These are phyloP conservation scores for Folsomia candida DNA, from an alignment of 2,888 invertebrate genomes.

Conservation along the genomic window DNA sequence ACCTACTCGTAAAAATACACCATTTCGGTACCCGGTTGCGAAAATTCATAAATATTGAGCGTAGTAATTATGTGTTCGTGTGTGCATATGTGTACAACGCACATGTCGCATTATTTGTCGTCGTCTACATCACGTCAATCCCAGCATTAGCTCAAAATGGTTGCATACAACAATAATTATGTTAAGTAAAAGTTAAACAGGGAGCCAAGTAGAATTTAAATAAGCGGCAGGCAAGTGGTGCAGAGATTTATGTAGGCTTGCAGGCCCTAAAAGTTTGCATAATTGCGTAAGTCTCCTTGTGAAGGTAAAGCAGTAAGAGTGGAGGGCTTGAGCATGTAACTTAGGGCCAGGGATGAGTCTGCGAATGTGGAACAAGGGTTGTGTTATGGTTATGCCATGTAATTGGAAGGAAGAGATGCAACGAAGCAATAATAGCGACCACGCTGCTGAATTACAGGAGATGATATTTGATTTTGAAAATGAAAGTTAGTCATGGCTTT, in stretches of 20 bases:
- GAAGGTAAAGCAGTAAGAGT: neutral
- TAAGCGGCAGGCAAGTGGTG: constrained; percentile 1
- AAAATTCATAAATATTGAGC: neutral
- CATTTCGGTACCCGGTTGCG: neutral
- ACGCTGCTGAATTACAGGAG: neutral
- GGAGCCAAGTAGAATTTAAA: neutral
- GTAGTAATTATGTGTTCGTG: neutral
- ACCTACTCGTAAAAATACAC: too few species aligned
- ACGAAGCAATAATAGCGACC: neutral
- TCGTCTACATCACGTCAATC: too few species aligned
- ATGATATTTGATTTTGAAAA: constrained; percentile 40
- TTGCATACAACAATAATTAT: too few species aligned
- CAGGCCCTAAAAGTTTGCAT: constrained; percentile 15
- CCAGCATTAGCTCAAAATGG: too few species aligned
- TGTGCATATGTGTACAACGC: too few species aligned
- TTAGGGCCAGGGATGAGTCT: neutral
- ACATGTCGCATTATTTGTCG: too few species aligned
- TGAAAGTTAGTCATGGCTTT: constrained; percentile 40
- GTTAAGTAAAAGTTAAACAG: neutral
- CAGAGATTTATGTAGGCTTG: neutral
- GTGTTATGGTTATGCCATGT: neutral
- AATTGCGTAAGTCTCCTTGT: constrained; percentile 15
- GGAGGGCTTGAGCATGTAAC: neutral
- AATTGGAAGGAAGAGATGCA: neutral
- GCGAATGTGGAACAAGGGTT: constrained; percentile 1